Conservation (phyloP, 53 echinoderm and acorn worm species). For the Paelopatides confundens region DNA sequence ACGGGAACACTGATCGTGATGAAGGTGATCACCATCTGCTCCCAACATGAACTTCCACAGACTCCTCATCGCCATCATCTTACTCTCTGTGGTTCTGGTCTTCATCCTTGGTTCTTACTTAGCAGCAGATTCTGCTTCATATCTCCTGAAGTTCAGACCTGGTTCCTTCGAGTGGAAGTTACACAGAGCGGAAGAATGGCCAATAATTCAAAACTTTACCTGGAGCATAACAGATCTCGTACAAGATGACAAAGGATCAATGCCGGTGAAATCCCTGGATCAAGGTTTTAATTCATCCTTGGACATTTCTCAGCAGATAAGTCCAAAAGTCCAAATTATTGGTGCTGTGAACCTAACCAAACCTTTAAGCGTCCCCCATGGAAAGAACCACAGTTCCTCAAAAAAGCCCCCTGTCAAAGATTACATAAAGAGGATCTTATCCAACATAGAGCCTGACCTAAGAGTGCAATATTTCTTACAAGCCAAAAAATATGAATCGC, state of each 20-base stretch:
- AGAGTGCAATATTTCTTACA: slow-evolving; percentile 35
- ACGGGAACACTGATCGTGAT: not conserved
- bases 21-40: not conserved
- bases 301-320: not conserved
- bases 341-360: not conserved
- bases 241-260: not conserved
- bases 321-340: not conserved
- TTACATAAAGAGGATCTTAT: not conserved
- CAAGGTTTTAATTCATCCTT: too few species aligned
- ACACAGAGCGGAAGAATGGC: not conserved
- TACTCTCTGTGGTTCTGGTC: not conserved
- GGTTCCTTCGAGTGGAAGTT: not conserved
- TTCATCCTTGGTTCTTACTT: not conserved
- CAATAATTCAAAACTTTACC: not conserved
- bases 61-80: not conserved
- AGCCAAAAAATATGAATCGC: not conserved
- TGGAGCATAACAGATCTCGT: slow-evolving; percentile 1
- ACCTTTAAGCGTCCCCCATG: not conserved
- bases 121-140: not conserved
- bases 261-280: too few species aligned
- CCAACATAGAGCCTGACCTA: not conserved
- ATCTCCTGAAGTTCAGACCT: not conserved
- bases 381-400: not conserved
- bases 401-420: not conserved
- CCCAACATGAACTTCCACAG: slow-evolving; percentile 13